phyloP scores from a whole-genome alignment of 2,113 vertebrate genomes.

The Catharus minimus region DNA sequence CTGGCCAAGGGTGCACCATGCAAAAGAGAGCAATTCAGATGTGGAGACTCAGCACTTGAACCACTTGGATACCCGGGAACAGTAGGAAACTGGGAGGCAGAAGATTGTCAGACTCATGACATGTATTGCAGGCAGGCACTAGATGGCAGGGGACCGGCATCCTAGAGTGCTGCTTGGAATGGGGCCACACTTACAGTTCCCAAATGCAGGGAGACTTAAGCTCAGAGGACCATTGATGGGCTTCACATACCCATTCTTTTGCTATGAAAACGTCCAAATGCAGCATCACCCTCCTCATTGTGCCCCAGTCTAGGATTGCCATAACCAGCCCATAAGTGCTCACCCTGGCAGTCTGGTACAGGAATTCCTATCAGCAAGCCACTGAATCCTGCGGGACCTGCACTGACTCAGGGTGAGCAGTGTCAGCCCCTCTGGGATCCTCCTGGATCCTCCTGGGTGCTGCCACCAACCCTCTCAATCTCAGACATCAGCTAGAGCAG shows the following conservation, averaged over 20 bases:
- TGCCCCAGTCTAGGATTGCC: neutral
- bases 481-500: neutral
- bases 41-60: conserved; percentile 19
- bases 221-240: neutral
- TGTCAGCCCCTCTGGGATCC: neutral
- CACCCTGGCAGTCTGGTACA: neutral
- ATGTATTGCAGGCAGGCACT: conserved; percentile 59
- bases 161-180: conserved; percentile 53
- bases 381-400: neutral
- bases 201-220: conserved; percentile 35
- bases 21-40: neutral
- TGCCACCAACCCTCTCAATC: neutral
- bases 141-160: conserved; percentile 62
- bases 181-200: conserved; percentile 37
- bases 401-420: neutral
- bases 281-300: neutral
- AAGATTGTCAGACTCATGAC: conserved; percentile 59
- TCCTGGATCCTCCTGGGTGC: neutral
- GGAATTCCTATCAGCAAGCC: neutral
- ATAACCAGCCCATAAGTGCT: neutral
- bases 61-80: conserved; percentile 28
- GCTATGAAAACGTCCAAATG: neutral
- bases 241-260: neutral
- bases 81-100: conserved; percentile 53
- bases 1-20: conserved; percentile 1